These are phyloP conservation scores for Phoeniculus purpureus DNA, from an alignment of 2,797 vertebrate genomes.

Conservation along the genomic window DNA sequence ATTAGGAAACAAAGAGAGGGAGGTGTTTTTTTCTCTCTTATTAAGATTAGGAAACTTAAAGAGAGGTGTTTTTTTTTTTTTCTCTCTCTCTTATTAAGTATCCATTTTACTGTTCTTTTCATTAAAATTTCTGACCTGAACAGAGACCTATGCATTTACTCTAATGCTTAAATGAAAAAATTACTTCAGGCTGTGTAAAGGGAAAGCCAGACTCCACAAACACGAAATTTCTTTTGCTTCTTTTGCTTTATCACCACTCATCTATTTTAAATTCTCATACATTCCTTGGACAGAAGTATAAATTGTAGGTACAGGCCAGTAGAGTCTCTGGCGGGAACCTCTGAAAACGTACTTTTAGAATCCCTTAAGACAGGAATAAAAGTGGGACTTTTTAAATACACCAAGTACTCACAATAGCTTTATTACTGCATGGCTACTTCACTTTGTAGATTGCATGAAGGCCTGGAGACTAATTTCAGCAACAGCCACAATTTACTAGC, in stretches of 20 bases:
- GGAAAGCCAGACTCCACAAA: fast-evolving
- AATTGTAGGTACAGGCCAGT: slow-evolving; percentile 1
- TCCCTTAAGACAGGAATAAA: slow-evolving; percentile 63
- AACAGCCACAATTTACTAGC: slow-evolving; percentile 82
- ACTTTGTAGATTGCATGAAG: slow-evolving; percentile 74
- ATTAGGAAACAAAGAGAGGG: not conserved
- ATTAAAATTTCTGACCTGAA: not conserved
- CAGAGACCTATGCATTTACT: not conserved
- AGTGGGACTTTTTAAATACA: slow-evolving; percentile 73
- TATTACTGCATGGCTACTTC: slow-evolving; percentile 73
- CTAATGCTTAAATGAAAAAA: not conserved
- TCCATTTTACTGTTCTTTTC: not conserved
- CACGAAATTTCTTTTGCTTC: not conserved
- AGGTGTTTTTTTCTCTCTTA: not conserved
- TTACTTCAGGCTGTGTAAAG: not conserved
- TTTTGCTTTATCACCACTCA: not conserved
- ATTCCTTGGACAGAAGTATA: slow-evolving; percentile 24
- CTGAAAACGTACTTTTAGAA: slow-evolving; percentile 62
- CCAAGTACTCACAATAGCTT: slow-evolving; percentile 77
- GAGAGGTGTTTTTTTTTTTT: fast-evolving
- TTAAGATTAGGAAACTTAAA: not conserved
- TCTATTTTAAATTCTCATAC: slow-evolving; percentile 52
- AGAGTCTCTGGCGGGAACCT: slow-evolving; percentile 55
- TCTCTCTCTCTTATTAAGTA: not conserved
- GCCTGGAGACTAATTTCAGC: slow-evolving; percentile 82